These are phyloP conservation scores for Amazona guildingii DNA, from an alignment of 2,113 vertebrate species.

Conservation along the genomic window DNA sequence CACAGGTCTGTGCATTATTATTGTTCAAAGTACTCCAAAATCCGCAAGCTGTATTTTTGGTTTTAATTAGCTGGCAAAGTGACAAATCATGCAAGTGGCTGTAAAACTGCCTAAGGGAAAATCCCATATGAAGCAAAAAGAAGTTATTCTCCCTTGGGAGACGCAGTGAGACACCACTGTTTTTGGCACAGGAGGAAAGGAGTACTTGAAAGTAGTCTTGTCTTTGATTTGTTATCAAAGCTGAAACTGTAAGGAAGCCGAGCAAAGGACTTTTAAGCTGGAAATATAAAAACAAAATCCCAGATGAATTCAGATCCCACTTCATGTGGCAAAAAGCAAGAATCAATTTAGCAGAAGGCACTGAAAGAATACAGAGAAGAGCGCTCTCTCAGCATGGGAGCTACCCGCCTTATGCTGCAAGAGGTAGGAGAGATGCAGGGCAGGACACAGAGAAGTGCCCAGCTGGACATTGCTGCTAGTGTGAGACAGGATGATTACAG, in stretches of 20 bases:
- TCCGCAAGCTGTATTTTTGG: slow-evolving; percentile 18
- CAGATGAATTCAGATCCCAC: neutral
- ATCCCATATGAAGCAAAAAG: slow-evolving; percentile 8
- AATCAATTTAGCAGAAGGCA: neutral
- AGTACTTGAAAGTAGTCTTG: slow-evolving; percentile 37
- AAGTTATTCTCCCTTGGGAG: slow-evolving; percentile 38
- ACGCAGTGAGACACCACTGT: slow-evolving; percentile 16
- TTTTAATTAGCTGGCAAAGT: slow-evolving; percentile 41
- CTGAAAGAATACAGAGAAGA: neutral
- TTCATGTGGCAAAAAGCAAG: neutral
- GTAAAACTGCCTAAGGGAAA: slow-evolving; percentile 38
- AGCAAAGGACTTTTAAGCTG: neutral
- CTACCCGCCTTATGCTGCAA: neutral
- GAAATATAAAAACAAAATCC: neutral
- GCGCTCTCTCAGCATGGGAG: neutral
- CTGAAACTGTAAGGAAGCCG: slow-evolving; percentile 11
- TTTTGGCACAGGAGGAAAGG: slow-evolving; percentile 60
- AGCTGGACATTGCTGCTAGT: neutral
- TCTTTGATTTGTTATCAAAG: slow-evolving; percentile 65
- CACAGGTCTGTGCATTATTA: neutral
- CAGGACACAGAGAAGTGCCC: neutral
- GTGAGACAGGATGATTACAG: neutral
- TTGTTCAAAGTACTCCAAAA: slow-evolving; percentile 39
- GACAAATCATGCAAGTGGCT: slow-evolving; percentile 40
- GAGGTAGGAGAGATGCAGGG: neutral